Base-by-base conservation (phyloP, 2,113 vertebrate species). In the Clarias magur region DNA sequence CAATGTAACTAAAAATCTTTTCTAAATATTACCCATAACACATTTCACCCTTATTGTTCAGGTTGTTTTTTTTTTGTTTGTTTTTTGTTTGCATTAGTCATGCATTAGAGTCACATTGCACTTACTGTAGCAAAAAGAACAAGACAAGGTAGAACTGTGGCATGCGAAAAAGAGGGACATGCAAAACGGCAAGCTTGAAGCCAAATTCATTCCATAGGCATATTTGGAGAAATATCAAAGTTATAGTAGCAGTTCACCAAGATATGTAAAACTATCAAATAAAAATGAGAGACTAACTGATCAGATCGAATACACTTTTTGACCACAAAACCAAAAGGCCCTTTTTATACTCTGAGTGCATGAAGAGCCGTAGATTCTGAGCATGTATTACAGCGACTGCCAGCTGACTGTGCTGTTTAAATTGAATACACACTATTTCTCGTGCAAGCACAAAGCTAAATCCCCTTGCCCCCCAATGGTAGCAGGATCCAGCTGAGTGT, bases 101-200 rank as follows among this genome's bases (percentile, higher is more conserved):
- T 90, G 88, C 86, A 85, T 89, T 65, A 86, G 80, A 83, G 72
- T 88, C 75, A 85, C 83, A 86, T 65, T 67, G 79, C 87, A 84
- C 79, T 81, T 72, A 48, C 48, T 48, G 48, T 48, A 82, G 83
- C 65, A 81, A 79, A 80, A 80, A 82, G 75, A 73, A 76, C 85
- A 73, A 30, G 76, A 90, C 76, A 42, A 83, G 82, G 81, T 85
- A 86, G 85, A 87, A 88, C 82, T 87, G 87, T 86, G 82, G 87
- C 90, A 87, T 88, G 90, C 87, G 84, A 84, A 48, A 48, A 48
- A 86, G 57, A 84, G 78, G 81, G 60, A 88, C 89, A 89, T 89
- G 89, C 91, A 89, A 79, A 85, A 81, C 60, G 38, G 70, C 85
- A 79, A 76, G 85, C 80, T 82, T 70, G 68, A 90, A 80, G 89